Evolutionary conservation across 2,113 vertebrate species (phyloP), one percentile per base, ranked within the genome.

Genomic region (Brachirus orientalis): DNA sequence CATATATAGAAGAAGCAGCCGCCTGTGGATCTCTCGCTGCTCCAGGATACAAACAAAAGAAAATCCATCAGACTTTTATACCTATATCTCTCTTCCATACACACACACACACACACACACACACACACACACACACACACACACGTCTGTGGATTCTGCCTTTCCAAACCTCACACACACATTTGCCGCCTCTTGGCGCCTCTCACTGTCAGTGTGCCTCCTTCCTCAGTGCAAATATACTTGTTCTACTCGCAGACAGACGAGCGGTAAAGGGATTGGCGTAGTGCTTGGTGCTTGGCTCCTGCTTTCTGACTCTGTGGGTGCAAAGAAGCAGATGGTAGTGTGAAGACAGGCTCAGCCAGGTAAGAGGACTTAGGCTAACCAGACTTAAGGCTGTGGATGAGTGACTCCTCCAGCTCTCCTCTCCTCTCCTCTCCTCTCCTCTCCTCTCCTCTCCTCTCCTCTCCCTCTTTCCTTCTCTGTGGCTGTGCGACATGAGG

Each of bases 31-130:
- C 83, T 66, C 80, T 65, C 67, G 70, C 60, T 82, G 79, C 77
- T 85, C 86, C 76, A 72, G 84, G 85, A 88, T 77, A 87, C 86
- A 88, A 90, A 91, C 86, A 89, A 90, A 82, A 88, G 82, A 88
- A 67, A 89, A 56, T 13, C 68, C 64, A 77, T 79, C 79, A 72
- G 72, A 83, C 71, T 87, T 85, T 68, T 18, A 47, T 62, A 55
- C 37, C 56, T 60, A 47, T 16, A 13, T 67, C 77, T 55, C 72
- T 68, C 51, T 62, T 62, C 41, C 76, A 38, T 67, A 18, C 80
- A 52, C 56, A 63, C 8, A 73, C 35, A 55, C 46, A 64, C 47
- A 66, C 82, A 20, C 2, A 14, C 66, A 57, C 35, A 55, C 46
- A 64, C 47, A 66, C 82, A 20, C 2, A 14, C 66, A 57, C 60